These are phyloP conservation scores for Corvus hawaiiensis DNA, from an alignment of 2,113 vertebrate genomes.

Conservation along the genomic window DNA sequence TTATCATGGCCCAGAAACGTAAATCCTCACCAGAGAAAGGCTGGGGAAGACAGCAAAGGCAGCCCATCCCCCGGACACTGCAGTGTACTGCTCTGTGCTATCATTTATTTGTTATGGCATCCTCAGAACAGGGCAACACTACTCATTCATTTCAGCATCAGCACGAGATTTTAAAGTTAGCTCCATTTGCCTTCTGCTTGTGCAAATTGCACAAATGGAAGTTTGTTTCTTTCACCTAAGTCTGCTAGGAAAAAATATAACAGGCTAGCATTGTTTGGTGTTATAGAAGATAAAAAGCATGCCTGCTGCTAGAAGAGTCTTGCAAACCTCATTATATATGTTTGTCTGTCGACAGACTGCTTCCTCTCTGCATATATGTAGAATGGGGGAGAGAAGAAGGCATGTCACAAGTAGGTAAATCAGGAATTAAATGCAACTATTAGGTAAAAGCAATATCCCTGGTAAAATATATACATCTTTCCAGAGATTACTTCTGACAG, in stretches of 20 bases:
- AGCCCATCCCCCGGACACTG: not conserved
- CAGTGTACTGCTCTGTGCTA: not conserved
- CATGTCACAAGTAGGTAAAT: not conserved
- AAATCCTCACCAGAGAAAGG: not conserved
- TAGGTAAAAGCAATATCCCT: not conserved
- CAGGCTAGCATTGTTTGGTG: not conserved
- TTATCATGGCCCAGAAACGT: not conserved
- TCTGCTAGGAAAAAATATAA: not conserved
- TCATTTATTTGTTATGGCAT: not conserved
- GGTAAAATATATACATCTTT: not conserved
- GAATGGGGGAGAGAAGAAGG: not conserved
- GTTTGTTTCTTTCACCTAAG: not conserved
- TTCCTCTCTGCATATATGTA: not conserved
- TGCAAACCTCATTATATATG: not conserved
- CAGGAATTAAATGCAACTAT: not conserved
- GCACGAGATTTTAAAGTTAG: not conserved
- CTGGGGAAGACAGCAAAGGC: not conserved
- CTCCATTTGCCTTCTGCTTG: not conserved
- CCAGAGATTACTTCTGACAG: not conserved
- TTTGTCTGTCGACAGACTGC: not conserved
- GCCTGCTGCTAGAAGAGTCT: not conserved
- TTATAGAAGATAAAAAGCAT: not conserved
- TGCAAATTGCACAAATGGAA: not conserved
- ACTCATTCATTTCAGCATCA: not conserved
- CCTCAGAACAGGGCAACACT: not conserved